Conservation (phyloP, 2,888 invertebrate genomes). For the Drosophila infuscata region DNA sequence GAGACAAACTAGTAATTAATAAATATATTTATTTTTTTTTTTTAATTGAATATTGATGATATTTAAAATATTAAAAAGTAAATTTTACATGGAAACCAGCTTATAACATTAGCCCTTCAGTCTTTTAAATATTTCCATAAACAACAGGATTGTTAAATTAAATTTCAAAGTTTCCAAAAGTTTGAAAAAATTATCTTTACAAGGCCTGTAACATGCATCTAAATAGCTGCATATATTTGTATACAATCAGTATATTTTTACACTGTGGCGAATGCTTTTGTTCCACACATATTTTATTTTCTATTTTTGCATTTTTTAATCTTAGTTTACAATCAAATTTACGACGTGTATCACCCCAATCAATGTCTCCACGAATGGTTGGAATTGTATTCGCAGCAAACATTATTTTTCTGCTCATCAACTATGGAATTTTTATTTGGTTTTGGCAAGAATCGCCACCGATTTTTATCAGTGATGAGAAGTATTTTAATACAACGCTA, state of each 20-base stretch:
- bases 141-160: background rate
- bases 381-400: constrained; percentile 1
- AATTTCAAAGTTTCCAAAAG: background rate
- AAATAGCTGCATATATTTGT: background rate
- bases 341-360: background rate
- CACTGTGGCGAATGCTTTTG: constrained; percentile 14
- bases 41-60: background rate
- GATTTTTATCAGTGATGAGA: constrained; percentile 21
- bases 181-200: too few relatives aligned
- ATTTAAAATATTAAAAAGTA: background rate
- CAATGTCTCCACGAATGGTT: constrained; percentile 2
- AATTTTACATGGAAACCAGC: background rate
- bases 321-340: constrained; percentile 5
- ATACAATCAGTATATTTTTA: background rate
- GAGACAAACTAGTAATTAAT: background rate
- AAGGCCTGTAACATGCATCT: too few relatives aligned
- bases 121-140: background rate
- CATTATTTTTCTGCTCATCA: constrained; percentile 20
- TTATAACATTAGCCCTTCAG: background rate
- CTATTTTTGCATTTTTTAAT: background rate
- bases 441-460: background rate
- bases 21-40: background rate
- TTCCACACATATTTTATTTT: background rate
- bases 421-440: background rate
- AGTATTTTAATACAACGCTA: constrained; percentile 46